Conservation (phyloP, 2,888 invertebrate genomes). For the Xestia sexstrigata region DNA sequence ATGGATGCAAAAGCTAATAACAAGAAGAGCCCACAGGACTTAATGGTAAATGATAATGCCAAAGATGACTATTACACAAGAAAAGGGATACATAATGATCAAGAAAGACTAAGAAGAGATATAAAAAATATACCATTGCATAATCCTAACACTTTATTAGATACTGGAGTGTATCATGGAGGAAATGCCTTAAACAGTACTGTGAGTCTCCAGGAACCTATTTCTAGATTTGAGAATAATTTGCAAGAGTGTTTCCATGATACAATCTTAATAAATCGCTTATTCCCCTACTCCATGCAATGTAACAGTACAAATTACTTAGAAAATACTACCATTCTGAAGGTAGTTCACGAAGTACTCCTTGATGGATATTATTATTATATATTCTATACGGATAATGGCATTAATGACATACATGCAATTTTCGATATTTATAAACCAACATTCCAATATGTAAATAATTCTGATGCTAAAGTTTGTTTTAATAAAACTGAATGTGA, state of each 20-base stretch:
- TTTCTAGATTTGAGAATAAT: conserved; percentile 96
- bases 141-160: conserved; percentile 91
- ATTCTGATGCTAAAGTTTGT: conserved; percentile 92
- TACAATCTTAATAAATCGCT: conserved; percentile 93
- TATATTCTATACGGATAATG: conserved; percentile 97
- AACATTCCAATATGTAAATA: conserved; percentile 94
- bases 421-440: conserved; percentile 96
- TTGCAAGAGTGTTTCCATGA: conserved; percentile 94
- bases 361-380: conserved; percentile 97
- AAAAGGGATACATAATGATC: conserved; percentile 42
- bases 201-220: conserved; percentile 90
- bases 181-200: conserved; percentile 93
- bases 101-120: conserved; percentile 76
- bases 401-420: conserved; percentile 95
- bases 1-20: neutral
- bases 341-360: conserved; percentile 93
- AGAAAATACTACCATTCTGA: conserved; percentile 92
- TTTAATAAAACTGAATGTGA: conserved; percentile 94
- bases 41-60: conserved; percentile 25
- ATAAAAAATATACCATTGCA: conserved; percentile 79
- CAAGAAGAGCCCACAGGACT: conserved; percentile 17
- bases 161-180: conserved; percentile 94
- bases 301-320: conserved; percentile 93
- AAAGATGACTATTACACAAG: conserved; percentile 35
- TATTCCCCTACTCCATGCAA: conserved; percentile 92